These are phyloP conservation scores for Dryoscopus gambensis DNA, from an alignment of 2,113 vertebrate species.

Conservation along the genomic window DNA sequence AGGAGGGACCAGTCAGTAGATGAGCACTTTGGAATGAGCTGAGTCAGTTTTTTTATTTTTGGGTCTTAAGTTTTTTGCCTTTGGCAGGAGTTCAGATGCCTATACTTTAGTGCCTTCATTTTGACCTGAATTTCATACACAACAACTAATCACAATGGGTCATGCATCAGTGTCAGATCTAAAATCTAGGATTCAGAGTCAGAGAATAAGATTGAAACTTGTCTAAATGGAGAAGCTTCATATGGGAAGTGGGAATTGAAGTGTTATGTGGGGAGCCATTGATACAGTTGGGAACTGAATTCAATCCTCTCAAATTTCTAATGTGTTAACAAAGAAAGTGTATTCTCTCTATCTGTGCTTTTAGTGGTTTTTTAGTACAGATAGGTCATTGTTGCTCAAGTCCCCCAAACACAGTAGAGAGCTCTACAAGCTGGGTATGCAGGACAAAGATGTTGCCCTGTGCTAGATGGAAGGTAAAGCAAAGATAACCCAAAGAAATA, in stretches of 20 bases:
- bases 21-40: not conserved
- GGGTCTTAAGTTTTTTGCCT: not conserved
- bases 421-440: not conserved
- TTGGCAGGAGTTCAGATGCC: not conserved
- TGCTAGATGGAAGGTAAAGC: not conserved
- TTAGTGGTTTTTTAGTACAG: not conserved
- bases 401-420: not conserved
- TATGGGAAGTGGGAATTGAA: not conserved
- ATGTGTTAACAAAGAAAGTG: not conserved
- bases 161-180: not conserved
- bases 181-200: not conserved
- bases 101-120: not conserved
- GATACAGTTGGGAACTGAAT: not conserved
- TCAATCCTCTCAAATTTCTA: not conserved
- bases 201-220: not conserved
- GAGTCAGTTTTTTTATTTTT: not conserved
- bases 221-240: not conserved
- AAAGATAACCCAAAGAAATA: not conserved
- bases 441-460: not conserved
- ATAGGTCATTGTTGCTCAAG: not conserved
- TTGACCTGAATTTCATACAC: not conserved
- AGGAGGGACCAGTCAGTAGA: not conserved
- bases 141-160: not conserved
- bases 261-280: not conserved
- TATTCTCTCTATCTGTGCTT: not conserved